Base-by-base conservation (phyloP, 1,140 invertebrate species). In the Thaumatotibia leucotreta region DNA sequence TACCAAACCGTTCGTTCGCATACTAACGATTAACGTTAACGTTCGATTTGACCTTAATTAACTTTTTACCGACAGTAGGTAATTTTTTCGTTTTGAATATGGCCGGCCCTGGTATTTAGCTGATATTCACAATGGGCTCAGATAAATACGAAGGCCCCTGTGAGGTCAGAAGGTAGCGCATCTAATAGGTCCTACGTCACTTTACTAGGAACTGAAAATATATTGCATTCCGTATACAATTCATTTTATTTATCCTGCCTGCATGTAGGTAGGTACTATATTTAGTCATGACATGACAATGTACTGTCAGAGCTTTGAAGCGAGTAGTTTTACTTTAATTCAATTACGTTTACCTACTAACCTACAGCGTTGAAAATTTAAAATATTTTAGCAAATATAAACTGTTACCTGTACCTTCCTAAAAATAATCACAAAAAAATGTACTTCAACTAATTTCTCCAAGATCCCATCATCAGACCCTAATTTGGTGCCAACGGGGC, bases 141-240 rank as follows among this genome's bases (percentile, higher is more conserved):
- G 52, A 58, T 58, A 31, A 58, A 58, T 24, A n/a, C n/a, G 24
- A 58, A 58, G 52, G 52, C 24, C 24, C 29, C 24, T 8, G 52
- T 58, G 52, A 58, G 52, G 52, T 58, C 52, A 58, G n/a, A 11
- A 58, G 23, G n/a, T 58, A 8, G 52, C 52, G 52, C 52, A 58
- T 58, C 52, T 58, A 17, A 58, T 58, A 27, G 52, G 24, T n/a
- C 23, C 52, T 27, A 14, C 52, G 52, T 58, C 52, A 58, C 5
- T 27, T 58, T 58, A 29, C 52, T n/a, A 58, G n/a, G 6, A 58
- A 58, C 24, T 52, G 10, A 27, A 27, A 17, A 27, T 58, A 14
- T 29, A 24, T 45, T 58, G 0, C 14, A 58, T 58, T 58, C n/a
- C 27, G 52, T 58, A 31, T 23, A 58, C 5, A 27, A 27, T 58